Base-by-base conservation (phyloP, 2,888 invertebrate species). In the Hirtodrosophila alboralis region DNA sequence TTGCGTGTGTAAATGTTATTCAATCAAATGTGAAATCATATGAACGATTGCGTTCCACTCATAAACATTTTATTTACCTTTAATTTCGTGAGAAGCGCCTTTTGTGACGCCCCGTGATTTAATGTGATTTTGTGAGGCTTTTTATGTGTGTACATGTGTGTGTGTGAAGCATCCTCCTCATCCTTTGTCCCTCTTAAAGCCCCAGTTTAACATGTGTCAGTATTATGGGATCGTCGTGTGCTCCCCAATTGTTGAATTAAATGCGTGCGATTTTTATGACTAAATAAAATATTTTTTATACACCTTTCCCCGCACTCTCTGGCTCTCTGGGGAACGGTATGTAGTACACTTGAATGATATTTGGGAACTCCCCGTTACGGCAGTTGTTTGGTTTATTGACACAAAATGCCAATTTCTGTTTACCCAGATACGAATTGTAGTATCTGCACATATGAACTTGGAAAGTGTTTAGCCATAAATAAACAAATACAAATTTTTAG, bases 11-110 rank as follows among this genome's bases (percentile, higher is more conserved):
- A 84, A 86, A 80, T 86, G 84, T 80, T 86, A 80, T 86, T 80
- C 86, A 80, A 80, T 80, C 86, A 84, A 84, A 84, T 71, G 84
- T 58, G 67, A 80, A 80, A 84, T 86, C 77, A 84, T 84, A 80
- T 76, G 74, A 76, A 74, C 86, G 80, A 64, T 67, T 67, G 65
- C 81, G 69, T 51, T 86, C 57, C 75, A 79, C 81, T 84, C 80
- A 86, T 81, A 81, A 81, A 81, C 85, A 81, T 81, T 81, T 81
- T 81, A 81, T 81, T 81, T 81, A 86, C 86, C 86, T 81, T 81
- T 81, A 81, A 81, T 81, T 86, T 86, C 63, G 81, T 76, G 78
- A 64, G 66, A 77, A 80, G 81, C 86, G 61, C 53, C 84, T 80
- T 80, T 71, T 77, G 77, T 77, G 62, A 49, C 63, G 60, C 54